Base-by-base conservation (phyloP, 1,140 invertebrate species). In the Brachionus paranguensis region DNA sequence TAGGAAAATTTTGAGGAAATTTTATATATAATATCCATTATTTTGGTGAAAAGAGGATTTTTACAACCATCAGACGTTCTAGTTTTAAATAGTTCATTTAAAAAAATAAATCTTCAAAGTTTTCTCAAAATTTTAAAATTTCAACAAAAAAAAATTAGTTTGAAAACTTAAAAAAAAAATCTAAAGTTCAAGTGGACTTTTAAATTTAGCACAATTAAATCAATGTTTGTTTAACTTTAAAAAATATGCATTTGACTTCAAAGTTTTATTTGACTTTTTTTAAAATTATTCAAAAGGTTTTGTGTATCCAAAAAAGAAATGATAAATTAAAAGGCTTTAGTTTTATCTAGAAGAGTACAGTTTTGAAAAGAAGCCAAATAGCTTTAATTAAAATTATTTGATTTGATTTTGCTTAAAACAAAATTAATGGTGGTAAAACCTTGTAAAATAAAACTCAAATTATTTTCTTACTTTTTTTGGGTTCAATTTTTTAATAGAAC, bases 401-500 rank as follows among this genome's bases (percentile, higher is more conserved):
- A 20, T 60, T 20, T 20, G 1, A 20, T 60, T 20, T 60, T 14
- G n/a, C n/a, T 12, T 50, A 3, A 6, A 53, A 68, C 29, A 41
- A 68, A 33, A 12, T 29, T 68, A 33, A 12, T 14, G 64, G 1
- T 33, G 8, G 6, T 68, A 33, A 33, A 68, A 68, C 5, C 17
- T 27, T 47, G 14, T 14, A 47, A 20, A 24, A 20, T 20, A 60
- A 60, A 20, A 8, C 5, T 17, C 6, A 60, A 60, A n/a, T 7
- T 55, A 7, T 55, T 20, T 20, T 24, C 53, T 68, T 68, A 68
- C 65, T 68, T 68, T 68, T 68, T 68, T 68, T 33, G n/a, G n/a
- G n/a, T 68, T 43, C n/a, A 72, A 47, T 43, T 72, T 72, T 72
- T 72, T 72, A 72, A 72, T 72, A 43, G 68, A 72, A 43, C 20